phyloP scores from a whole-genome alignment of 2,797 vertebrate species.

The Spinibarbus caldwelli region DNA sequence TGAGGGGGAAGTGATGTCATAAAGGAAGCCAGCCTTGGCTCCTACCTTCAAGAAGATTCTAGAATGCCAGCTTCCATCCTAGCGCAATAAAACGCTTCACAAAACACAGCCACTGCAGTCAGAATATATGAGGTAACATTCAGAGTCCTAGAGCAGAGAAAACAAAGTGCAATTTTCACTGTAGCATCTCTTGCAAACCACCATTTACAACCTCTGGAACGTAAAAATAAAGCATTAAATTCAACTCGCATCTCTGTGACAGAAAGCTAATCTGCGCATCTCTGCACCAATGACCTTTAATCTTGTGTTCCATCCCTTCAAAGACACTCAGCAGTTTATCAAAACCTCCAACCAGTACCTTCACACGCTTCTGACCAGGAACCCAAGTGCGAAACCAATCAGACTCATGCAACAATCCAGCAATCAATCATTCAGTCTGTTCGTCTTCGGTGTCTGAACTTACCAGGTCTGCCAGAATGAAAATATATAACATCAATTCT shows the following conservation, averaged over 20 bases:
- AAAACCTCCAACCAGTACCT: constrained; percentile 70
- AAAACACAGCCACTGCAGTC: constrained; percentile 20
- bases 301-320: constrained; percentile 43
- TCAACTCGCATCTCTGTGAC: not conserved
- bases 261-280: not conserved
- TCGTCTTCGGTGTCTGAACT: not conserved
- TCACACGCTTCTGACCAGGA: constrained; percentile 67
- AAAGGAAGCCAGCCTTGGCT: not conserved
- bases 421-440: not conserved
- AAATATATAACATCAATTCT: not conserved
- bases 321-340: constrained; percentile 74
- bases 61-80: not conserved
- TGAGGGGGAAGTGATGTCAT: constrained; percentile 18
- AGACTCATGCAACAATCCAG: constrained; percentile 12
- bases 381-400: not conserved
- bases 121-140: constrained; percentile 20
- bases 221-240: not conserved
- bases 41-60: constrained; percentile 6
- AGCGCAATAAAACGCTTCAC: not conserved
- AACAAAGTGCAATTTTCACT: constrained; percentile 29
- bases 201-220: not conserved
- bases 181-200: not conserved
- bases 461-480: not conserved
- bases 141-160: constrained; percentile 1
- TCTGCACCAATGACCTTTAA: not conserved